phyloP scores from a whole-genome alignment of 2,888 invertebrate genomes.

The Panzeria rudis region DNA sequence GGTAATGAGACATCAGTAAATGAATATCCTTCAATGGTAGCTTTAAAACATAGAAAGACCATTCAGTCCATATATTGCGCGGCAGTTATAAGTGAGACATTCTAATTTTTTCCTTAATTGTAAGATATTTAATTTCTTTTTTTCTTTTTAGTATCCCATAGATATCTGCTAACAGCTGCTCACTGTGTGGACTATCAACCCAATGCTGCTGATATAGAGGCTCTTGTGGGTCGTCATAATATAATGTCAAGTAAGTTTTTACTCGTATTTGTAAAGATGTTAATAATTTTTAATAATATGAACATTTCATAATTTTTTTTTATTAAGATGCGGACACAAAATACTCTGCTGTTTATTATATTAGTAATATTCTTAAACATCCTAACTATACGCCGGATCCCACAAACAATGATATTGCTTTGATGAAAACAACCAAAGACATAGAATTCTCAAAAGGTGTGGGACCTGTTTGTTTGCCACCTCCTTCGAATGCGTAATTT shows the following conservation, averaged over 20 bases:
- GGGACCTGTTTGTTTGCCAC: slow-evolving; percentile 86
- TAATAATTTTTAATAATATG: no score
- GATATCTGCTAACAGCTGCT: slow-evolving; percentile 85
- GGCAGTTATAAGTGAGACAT: not conserved
- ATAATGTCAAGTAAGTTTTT: slow-evolving; percentile 74
- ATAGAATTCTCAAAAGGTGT: slow-evolving; percentile 85
- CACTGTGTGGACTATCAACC: slow-evolving; percentile 82
- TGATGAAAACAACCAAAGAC: slow-evolving; percentile 81
- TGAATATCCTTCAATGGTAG: slow-evolving; percentile 87
- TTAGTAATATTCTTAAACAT: slow-evolving; percentile 77
- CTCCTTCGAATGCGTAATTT: slow-evolving; percentile 74
- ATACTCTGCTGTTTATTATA: slow-evolving; percentile 77
- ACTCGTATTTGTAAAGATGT: not conserved
- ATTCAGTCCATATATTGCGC: slow-evolving; percentile 82
- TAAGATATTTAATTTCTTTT: no score
- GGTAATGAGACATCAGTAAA: slow-evolving; percentile 85
- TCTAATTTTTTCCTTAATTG: not conserved
- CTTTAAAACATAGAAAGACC: slow-evolving; percentile 78
- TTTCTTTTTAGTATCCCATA: slow-evolving; percentile 76
- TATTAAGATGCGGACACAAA: slow-evolving; percentile 59
- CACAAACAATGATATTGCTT: slow-evolving; percentile 85
- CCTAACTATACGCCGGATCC: slow-evolving; percentile 73
- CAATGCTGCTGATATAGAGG: slow-evolving; percentile 75
- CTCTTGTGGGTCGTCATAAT: slow-evolving; percentile 85
- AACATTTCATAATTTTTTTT: not conserved